A percentile compares a stretch with the other conserved stretches of the same genome.
Conservation (phyloP, 1,140 invertebrate species). For the Drosophila nasuta region DNA sequence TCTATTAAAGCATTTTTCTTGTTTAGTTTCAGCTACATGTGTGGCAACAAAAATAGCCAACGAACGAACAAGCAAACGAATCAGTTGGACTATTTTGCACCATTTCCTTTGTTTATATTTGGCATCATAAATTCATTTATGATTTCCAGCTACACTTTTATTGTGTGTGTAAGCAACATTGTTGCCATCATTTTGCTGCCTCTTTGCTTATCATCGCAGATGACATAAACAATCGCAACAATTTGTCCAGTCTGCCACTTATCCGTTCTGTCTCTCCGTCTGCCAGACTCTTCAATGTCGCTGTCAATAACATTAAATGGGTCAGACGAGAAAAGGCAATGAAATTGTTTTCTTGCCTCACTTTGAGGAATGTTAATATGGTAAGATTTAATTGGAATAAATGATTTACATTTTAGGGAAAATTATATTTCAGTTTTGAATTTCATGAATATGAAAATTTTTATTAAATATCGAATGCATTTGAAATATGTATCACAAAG, state of each 20-base stretch:
- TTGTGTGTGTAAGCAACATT: constrained; percentile 25
- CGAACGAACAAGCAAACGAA: neutral
- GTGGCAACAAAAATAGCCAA: neutral
- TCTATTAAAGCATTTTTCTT: constrained; percentile 35
- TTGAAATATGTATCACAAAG: no score
- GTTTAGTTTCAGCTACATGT: constrained; percentile 36
- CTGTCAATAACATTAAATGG: constrained; percentile 58
- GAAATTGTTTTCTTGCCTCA: constrained; percentile 32
- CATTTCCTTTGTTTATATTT: constrained; percentile 37
- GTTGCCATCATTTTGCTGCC: constrained; percentile 14
- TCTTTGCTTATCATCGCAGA: constrained; percentile 41
- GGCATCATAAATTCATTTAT: constrained; percentile 25
- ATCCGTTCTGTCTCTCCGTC: neutral
- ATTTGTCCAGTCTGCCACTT: constrained; percentile 24
- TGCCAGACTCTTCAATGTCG: constrained; percentile 55
- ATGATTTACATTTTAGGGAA: no score
- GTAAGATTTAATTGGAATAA: no score
- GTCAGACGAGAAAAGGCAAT: constrained; percentile 40
- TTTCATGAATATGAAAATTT: no score
- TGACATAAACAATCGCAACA: constrained; percentile 42
- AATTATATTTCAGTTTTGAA: no score
- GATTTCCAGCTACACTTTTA: constrained; percentile 1
- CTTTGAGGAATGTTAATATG: neutral
- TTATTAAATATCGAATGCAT: no score
- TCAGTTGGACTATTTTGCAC: constrained; percentile 11